Base-by-base conservation (phyloP, 2,797 vertebrate genomes). In the Erpetoichthys calabaricus region DNA sequence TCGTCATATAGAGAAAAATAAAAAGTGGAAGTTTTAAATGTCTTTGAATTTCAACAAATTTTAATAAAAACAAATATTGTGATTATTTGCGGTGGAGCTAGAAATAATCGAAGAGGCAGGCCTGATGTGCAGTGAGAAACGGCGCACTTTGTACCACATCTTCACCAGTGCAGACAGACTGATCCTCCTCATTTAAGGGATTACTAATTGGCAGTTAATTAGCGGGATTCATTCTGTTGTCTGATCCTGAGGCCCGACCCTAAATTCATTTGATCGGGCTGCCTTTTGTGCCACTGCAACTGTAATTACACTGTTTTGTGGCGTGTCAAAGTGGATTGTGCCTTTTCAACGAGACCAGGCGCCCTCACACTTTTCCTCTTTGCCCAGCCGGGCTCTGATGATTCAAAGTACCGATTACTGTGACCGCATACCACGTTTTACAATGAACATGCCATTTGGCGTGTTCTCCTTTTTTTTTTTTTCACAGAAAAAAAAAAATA, bases 171-270 rank as follows among this genome's bases (percentile, higher is more conserved):
- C 80, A 83, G 76, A 83, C 85, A 88, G 84, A 85, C 83, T 89
- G 89, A 90, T 89, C 84, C 86, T 84, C 84, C 88, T 92, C 90
- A 88, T 94, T 94, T 94, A 92, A 25, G 87, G 88, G 88, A 85
- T 83, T 75, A 73, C 89, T 94, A 94, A 95, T 93, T 94, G 91
- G 84, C 88, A 80, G 80, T 94, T 97, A 92, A 94, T 94, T 94
- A 93, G 86, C 84, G 84, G 87, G 91, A 93, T 91, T 89, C 88
- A 91, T 88, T 88, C 87, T 91, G 82, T 89, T 83, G 80, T 82
- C 75, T 70, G 74, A 87, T 88, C 88, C 86, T 85, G 75, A 84
- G 83, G 86, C 85, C 77, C 82, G 82, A 68, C 76, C 83, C 75
- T 70, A 87, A 78, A 80, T 81, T 88, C 83, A 87, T 91, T 85